Evolutionary conservation across 2,797 vertebrate species (phyloP).

Genomic region (Pseudochirops corinnae): DNA sequence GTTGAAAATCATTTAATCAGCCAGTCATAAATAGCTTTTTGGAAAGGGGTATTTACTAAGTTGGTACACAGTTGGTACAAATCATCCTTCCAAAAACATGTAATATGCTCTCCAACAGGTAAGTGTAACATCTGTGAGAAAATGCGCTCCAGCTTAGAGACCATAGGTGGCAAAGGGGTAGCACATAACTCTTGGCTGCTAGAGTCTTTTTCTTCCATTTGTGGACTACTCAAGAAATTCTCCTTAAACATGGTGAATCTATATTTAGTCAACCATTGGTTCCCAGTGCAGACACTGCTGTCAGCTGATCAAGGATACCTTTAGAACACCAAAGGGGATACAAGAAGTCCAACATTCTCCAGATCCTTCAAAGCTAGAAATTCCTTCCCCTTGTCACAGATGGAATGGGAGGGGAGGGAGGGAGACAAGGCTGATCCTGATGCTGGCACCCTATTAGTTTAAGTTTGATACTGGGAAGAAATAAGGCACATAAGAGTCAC

Average conservation of each 20-base stretch:
- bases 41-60: neutral
- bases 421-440: fast-evolving
- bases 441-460: neutral
- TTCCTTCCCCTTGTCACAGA: neutral
- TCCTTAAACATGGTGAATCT: neutral
- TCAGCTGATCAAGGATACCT: neutral
- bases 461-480: neutral
- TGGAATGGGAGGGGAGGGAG: too few species aligned
- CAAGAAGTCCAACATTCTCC: neutral
- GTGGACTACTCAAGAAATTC: neutral
- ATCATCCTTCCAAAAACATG: neutral
- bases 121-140: neutral
- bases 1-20: neutral
- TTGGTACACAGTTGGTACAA: neutral
- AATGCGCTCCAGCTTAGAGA: neutral
- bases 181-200: neutral
- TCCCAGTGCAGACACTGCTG: neutral
- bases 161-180: neutral
- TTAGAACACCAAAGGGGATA: neutral
- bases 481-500: neutral
- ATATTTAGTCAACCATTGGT: neutral
- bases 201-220: neutral
- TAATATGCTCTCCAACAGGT: neutral
- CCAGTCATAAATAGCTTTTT: neutral
- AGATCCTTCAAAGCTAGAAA: neutral